These are phyloP conservation scores for Paraplagusia blochii DNA, from an alignment of 2,113 vertebrate genomes.

Conservation along the genomic window DNA sequence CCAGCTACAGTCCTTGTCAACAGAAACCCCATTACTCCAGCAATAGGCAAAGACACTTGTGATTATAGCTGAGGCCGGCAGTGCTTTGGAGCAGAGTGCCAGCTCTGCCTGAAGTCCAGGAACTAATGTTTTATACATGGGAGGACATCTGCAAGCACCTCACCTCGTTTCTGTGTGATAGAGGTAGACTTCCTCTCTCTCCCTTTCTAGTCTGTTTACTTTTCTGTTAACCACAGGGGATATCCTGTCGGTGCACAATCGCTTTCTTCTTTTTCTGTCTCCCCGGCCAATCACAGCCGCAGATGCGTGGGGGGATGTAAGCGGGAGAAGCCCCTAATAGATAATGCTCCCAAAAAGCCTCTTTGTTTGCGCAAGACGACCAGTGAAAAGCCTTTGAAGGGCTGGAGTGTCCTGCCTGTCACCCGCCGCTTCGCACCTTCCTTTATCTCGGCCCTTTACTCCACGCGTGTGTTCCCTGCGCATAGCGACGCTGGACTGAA, in stretches of 20 bases:
- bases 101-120: conserved; percentile 28
- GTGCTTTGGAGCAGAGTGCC: conserved; percentile 28
- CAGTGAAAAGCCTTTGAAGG: conserved; percentile 58
- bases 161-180: conserved; percentile 47
- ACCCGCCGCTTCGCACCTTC: conserved; percentile 49
- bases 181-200: conserved; percentile 59
- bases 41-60: conserved; percentile 60
- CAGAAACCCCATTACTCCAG: conserved; percentile 60
- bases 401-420: conserved; percentile 54
- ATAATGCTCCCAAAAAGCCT: conserved; percentile 60
- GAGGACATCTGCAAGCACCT: conserved; percentile 51
- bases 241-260: conserved; percentile 59
- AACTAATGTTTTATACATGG: conserved; percentile 55
- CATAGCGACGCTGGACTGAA: conserved; percentile 37
- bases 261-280: conserved; percentile 51
- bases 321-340: conserved; percentile 52
- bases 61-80: conserved; percentile 57
- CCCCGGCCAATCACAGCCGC: conserved; percentile 43
- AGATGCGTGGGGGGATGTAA: conserved; percentile 57
- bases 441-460: conserved; percentile 44
- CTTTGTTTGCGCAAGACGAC: conserved; percentile 62
- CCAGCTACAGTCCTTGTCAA: conserved; percentile 47
- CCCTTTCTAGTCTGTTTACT: conserved; percentile 63
- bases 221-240: conserved; percentile 59
- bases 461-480: conserved; percentile 29